Percentiles rank a stretch among this genome's conserved stretches.
phyloP scores from a whole-genome alignment of 2,888 invertebrate species.

The Baccha elongata region DNA sequence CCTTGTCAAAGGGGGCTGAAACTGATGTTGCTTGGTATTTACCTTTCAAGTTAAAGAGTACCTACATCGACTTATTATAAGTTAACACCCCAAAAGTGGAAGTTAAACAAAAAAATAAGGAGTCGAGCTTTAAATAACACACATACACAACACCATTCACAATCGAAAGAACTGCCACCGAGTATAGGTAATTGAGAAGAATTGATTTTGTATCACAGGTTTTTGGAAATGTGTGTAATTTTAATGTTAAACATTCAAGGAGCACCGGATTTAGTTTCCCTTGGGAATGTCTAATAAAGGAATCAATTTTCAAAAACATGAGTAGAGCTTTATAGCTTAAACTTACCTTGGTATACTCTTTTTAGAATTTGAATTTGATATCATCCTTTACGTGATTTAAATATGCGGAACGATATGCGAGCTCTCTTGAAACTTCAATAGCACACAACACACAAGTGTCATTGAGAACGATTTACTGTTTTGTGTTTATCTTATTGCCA shows the following conservation, averaged over 20 bases:
- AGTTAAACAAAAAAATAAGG: neutral
- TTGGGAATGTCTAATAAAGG: constrained; percentile 4
- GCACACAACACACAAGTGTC: constrained; percentile 25
- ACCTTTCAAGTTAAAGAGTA: constrained; percentile 14
- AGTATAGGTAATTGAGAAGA: neutral
- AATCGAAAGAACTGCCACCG: neutral
- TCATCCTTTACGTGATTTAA: constrained; percentile 12
- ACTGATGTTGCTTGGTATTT: neutral
- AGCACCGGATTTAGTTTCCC: neutral
- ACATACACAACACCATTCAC: neutral
- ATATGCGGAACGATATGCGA: neutral
- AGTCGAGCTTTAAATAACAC: neutral
- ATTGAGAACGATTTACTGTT: constrained; percentile 35
- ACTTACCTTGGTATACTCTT: too few relatives aligned
- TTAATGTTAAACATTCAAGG: neutral
- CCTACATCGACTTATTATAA: constrained; percentile 5
- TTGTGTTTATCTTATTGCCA: constrained; percentile 58
- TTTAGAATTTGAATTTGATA: neutral
- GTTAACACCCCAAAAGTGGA: neutral
- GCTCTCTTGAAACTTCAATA: constrained; percentile 9
- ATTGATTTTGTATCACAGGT: constrained; percentile 1
- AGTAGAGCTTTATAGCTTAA: too few relatives aligned
- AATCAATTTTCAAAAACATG: constrained; percentile 1
- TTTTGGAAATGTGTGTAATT: neutral
- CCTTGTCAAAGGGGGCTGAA: neutral